Percentiles rank a stretch among this genome's conserved stretches.
These are phyloP conservation scores for Lonchura striata DNA, from an alignment of 2,113 vertebrate genomes.

Conservation along the genomic window DNA sequence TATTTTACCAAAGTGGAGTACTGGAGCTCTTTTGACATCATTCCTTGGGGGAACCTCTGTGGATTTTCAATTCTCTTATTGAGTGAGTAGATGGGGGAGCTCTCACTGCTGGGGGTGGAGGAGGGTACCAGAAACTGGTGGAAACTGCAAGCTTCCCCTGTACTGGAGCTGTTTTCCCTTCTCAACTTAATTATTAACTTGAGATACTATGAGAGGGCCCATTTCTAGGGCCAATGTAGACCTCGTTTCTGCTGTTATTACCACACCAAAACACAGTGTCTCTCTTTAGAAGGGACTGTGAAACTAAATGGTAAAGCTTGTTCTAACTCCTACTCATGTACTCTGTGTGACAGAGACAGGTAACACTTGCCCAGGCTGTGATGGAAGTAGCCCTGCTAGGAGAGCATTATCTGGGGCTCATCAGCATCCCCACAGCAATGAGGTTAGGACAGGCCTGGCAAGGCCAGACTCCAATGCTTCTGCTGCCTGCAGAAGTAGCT, in stretches of 20 bases:
- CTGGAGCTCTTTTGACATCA: constrained; percentile 79
- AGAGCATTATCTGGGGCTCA: background rate
- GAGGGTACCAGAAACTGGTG: background rate
- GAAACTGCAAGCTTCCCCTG: background rate
- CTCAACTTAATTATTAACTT: background rate
- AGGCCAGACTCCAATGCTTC: background rate
- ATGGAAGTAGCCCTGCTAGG: background rate
- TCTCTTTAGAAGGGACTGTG: background rate
- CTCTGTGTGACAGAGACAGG: background rate
- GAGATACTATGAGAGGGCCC: background rate
- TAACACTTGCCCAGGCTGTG: rapidly evolving
- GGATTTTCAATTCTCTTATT: constrained; percentile 90
- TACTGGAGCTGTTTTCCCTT: background rate
- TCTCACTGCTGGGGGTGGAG: background rate
- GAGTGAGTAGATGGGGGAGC: constrained; percentile 73
- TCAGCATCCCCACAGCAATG: background rate
- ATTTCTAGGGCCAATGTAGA: background rate
- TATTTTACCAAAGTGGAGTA: constrained; percentile 94
- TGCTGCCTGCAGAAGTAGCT: background rate
- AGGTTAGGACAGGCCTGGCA: background rate
- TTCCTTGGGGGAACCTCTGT: constrained; percentile 92
- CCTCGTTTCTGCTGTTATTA: background rate
- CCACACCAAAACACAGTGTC: background rate
- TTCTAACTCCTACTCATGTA: background rate
- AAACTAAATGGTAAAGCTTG: background rate